Conservation (phyloP, 2,113 vertebrate genomes). For the Pseudorasbora parva region DNA sequence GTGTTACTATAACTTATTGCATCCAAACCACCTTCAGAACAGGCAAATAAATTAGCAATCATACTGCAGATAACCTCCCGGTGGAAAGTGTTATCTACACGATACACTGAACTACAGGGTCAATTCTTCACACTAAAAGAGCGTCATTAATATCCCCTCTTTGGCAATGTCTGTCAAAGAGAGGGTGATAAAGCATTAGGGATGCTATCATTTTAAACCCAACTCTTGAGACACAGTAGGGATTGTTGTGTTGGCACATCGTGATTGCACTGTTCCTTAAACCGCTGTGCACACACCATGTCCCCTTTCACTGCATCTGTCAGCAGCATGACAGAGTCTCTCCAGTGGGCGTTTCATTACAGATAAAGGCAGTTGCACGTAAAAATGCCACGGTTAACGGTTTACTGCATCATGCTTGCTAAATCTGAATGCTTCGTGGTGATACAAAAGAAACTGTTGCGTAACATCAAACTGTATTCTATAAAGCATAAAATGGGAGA, state of each 20-base stretch:
- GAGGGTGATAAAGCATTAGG: conserved; percentile 19
- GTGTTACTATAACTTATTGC: background rate
- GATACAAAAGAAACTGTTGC: background rate
- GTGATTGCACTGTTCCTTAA: conserved; percentile 33
- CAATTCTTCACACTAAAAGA: conserved; percentile 7
- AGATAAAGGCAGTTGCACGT: conserved; percentile 40
- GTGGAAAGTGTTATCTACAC: background rate
- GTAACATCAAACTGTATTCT: background rate
- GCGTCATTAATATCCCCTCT: conserved; percentile 38
- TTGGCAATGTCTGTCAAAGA: conserved; percentile 29
- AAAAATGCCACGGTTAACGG: conserved; percentile 8
- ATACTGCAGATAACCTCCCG: conserved; percentile 8
- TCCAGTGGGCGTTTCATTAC: conserved; percentile 54
- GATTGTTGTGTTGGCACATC: conserved; percentile 40
- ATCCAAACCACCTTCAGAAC: conserved; percentile 18
- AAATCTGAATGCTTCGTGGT: background rate
- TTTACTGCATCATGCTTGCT: background rate
- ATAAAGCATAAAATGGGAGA: background rate
- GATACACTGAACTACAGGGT: conserved; percentile 3
- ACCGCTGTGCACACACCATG: conserved; percentile 26
- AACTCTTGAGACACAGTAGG: conserved; percentile 34
- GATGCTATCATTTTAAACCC: conserved; percentile 48
- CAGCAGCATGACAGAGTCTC: conserved; percentile 31
- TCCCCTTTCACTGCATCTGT: conserved; percentile 26
- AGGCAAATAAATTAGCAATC: conserved; percentile 9